A percentile compares a stretch with the other conserved stretches of the same genome.
Evolutionary conservation across 2,113 vertebrate genomes (phyloP).

Genomic region (Mobula hypostoma): DNA sequence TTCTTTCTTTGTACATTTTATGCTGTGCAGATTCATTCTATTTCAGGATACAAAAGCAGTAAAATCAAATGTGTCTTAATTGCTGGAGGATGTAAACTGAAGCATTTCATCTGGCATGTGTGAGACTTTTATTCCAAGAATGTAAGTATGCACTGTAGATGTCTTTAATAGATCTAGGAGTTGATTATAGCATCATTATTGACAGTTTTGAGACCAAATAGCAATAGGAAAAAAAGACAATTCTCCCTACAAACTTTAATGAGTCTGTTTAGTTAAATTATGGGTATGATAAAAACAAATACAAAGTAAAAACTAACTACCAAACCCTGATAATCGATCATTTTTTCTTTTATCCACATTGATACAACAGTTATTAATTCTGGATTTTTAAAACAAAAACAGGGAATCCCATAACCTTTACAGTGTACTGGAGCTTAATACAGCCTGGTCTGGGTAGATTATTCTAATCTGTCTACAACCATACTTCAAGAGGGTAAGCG

Average conservation of each 20-base stretch:
- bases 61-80: background rate
- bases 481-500: slow-evolving; percentile 26
- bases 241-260: background rate
- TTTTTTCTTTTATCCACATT: slow-evolving; percentile 29
- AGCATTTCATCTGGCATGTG: background rate
- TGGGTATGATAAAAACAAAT: background rate
- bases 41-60: background rate
- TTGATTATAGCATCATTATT: background rate
- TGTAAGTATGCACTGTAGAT: background rate
- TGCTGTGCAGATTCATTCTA: background rate
- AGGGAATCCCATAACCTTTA: slow-evolving; percentile 39
- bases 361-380: slow-evolving; percentile 43
- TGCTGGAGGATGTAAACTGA: background rate
- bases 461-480: slow-evolving; percentile 38
- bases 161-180: background rate
- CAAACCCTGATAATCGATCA: slow-evolving; percentile 30
- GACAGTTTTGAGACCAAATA: background rate
- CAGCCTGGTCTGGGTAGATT: slow-evolving; percentile 30
- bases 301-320: background rate
- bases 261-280: background rate
- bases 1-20: background rate
- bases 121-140: background rate
- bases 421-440: slow-evolving; percentile 12
- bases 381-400: slow-evolving; percentile 38
- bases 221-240: background rate